Evolutionary conservation across 1,140 invertebrate species (phyloP).

Genomic region (Ooceraea biroi): DNA sequence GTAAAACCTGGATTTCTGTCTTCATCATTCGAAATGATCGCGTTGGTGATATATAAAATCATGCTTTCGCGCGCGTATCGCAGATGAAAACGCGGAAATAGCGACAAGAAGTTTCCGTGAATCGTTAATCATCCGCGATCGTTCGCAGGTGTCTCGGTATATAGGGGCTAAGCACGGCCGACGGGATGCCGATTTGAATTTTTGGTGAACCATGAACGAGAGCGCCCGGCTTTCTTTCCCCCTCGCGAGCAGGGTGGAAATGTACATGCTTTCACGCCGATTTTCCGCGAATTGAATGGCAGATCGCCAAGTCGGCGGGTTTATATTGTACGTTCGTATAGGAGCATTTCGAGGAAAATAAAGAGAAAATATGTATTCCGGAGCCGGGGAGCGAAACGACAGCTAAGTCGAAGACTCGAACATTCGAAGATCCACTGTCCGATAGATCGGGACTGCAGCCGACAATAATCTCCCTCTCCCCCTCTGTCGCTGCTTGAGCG

Average conservation of each 20-base stretch:
- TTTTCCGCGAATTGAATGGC: constrained; percentile 68
- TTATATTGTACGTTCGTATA: constrained; percentile 50
- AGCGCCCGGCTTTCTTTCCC: background rate
- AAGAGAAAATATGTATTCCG: constrained; percentile 45
- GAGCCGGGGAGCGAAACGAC: background rate
- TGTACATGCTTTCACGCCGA: constrained; percentile 54
- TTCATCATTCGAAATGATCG: background rate
- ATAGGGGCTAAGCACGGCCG: background rate
- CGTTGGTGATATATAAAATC: background rate
- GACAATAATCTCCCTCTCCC: constrained; percentile 33
- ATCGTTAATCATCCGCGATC: constrained; percentile 28
- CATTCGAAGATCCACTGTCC: background rate
- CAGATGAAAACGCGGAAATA: background rate
- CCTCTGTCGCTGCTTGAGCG: background rate
- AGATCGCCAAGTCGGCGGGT: constrained; percentile 60
- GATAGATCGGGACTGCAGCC: constrained; percentile 22
- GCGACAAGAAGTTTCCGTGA: background rate
- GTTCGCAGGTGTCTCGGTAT: constrained; percentile 3
- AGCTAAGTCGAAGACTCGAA: constrained; percentile 7
- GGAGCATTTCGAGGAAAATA: constrained; percentile 35
- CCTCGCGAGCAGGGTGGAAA: background rate
- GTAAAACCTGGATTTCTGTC: background rate
- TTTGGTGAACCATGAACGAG: background rate
- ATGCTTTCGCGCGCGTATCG: background rate
- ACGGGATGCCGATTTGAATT: constrained; percentile 42